Conservation (phyloP, 1,140 invertebrate species). For the Pseudomyrmex dendroicus region DNA sequence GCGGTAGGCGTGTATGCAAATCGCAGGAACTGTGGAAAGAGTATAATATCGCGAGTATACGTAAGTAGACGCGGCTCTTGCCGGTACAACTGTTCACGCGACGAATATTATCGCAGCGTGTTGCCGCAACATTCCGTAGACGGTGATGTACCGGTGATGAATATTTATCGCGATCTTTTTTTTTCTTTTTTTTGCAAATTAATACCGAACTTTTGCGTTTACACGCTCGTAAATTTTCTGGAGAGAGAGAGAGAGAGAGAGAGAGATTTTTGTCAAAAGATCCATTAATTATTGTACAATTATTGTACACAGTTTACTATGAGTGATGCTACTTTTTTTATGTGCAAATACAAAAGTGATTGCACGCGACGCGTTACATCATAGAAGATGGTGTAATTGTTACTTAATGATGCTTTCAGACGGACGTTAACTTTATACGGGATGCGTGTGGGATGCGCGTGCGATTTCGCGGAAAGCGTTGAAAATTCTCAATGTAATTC, state of each 20-base stretch:
- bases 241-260: too few species aligned
- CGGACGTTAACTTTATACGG: neutral
- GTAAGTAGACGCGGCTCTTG: neutral
- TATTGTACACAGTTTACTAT: neutral
- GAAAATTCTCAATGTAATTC: conserved; percentile 5
- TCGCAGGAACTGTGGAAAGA: conserved; percentile 26
- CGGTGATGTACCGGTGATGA: neutral
- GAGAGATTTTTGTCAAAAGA: too few species aligned
- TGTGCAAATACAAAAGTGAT: conserved; percentile 21
- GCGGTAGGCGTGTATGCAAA: conserved; percentile 29
- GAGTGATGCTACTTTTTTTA: too few species aligned
- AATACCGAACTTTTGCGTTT: neutral
- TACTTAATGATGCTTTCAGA: conserved; percentile 8
- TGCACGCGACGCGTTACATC: neutral
- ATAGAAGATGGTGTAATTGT: conserved; percentile 20
- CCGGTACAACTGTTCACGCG: neutral
- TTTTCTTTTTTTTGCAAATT: conserved; percentile 5
- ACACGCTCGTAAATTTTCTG: neutral
- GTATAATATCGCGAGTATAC: neutral
- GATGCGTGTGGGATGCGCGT: conserved; percentile 28
- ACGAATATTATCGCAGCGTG: neutral
- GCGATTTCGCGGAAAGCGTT: conserved; percentile 34
- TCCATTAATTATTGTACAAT: neutral
- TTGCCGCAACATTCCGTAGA: neutral
- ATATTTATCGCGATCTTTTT: conserved; percentile 25